Evolutionary conservation across 2,797 vertebrate genomes (phyloP).

Genomic region (Garrulus glandarius): DNA sequence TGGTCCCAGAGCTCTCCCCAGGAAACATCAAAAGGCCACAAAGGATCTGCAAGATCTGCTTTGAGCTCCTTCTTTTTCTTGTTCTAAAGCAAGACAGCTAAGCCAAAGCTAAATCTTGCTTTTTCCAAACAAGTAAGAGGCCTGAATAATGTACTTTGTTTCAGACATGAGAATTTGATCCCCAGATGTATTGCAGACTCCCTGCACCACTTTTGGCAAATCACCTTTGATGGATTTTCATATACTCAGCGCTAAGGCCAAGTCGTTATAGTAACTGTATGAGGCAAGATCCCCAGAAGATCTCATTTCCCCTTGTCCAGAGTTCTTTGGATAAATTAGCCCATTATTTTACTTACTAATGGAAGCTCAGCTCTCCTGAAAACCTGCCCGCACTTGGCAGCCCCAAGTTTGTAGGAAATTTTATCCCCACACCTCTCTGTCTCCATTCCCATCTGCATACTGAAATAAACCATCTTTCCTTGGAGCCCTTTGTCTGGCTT

Average conservation of each 20-base stretch:
- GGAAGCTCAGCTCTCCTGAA: not conserved
- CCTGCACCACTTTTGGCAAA: not conserved
- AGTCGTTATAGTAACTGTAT: not conserved
- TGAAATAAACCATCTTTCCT: not conserved
- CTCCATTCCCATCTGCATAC: not conserved
- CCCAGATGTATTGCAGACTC: not conserved
- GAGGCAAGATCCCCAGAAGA: slow-evolving; percentile 39
- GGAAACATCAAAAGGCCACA: not conserved
- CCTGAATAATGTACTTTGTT: not conserved
- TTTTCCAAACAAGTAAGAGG: not conserved
- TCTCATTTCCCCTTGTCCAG: not conserved
- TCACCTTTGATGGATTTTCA: slow-evolving; percentile 30
- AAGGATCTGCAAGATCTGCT: not conserved
- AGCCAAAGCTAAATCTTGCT: not conserved
- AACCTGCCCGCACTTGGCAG: not conserved
- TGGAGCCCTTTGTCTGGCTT: not conserved
- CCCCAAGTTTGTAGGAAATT: not conserved
- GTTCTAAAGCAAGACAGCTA: not conserved
- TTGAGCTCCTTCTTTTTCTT: not conserved
- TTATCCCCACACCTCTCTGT: not conserved
- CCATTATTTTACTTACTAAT: slow-evolving; percentile 11
- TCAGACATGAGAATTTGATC: not conserved
- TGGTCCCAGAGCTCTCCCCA: not conserved
- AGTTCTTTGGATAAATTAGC: slow-evolving; percentile 2
- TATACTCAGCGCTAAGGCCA: not conserved